Evolutionary conservation across 2,113 vertebrate species (phyloP), one percentile per base, ranked within the genome.

Genomic region (Gorsachius goisagi): DNA sequence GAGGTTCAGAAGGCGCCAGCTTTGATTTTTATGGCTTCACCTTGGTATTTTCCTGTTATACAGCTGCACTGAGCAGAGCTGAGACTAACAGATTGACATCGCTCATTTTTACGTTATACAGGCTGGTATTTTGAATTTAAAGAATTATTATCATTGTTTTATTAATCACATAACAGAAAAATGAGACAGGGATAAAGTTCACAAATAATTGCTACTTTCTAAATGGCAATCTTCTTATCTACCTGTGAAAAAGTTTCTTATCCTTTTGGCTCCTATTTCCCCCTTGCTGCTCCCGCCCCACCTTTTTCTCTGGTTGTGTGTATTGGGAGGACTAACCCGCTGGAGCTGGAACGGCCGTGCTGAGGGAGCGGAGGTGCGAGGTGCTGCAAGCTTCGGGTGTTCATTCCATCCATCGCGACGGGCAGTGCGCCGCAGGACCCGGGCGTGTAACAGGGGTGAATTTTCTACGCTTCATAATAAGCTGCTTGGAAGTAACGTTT

Each of bases 361-460:
- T 14, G 85, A 14, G 41, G 41, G 41, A 41, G 41, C 14, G 41
- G 41, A 16, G 74, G 58, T 28, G 28, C 15, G 50, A 47, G 30
- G 49, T 12, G 49, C 63, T 4, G 19, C 8, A 10, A 28, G 55
- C 58, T 58, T 17, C 3, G 45, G 53, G 0, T 2, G 0, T 80
- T 26, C 5, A 3, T 50, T 69, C 5, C 41, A 6, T 49, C 59
- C 80, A 7, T 28, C 5, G 1, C 3, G 58, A 7, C 18, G 58
- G 35, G 49, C 89, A 59, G 39, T 0, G 2, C 2, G 6, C 12
- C 60, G 63, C 75, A 50, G 45, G 22, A 3, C 75, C 24, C 0
- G 0, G 49, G 1, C 35, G 68, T 7, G 2, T 21, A 30, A 4
- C 52, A 5, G 64, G 50, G 47, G 3, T 1, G 5, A 55, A 11